Evolutionary conservation across 2,113 vertebrate species (phyloP), one percentile per base, ranked within the genome.

Genomic region (Leptocoma aspasia): DNA sequence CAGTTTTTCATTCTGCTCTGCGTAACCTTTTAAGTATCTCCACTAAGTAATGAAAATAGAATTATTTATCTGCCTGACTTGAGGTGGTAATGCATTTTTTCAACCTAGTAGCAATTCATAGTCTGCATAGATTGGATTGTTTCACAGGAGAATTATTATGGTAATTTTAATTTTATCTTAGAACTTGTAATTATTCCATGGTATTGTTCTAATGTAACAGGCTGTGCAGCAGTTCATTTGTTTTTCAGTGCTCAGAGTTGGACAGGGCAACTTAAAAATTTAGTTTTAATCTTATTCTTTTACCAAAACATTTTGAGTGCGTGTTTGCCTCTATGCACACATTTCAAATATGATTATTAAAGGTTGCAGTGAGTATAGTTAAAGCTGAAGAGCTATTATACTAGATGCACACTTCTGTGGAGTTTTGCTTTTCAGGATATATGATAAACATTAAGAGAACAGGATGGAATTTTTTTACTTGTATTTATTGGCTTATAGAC

Each of bases 101-200:
- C 63, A 66, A 73, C 47, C 56, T 96, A 60, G 52, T 49, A 73
- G 45, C 91, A 85, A 77, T 96, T 90, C 61, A 6, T 92, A 92
- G 60, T 75, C 71, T 85, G 66, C 89, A 80, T 59, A 92, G 64
- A 64, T 96, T 93, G 26, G 82, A 96, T 96, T 97, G 88, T 96
- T 97, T 96, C 94, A 86, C 92, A 82, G 90, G 68, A 90, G 44
- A 97, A 95, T 97, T 94, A 95, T 92, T 96, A 94, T 94, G 90
- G 90, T 97, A 95, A 95, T 97, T 96, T 97, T 95, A 96, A 97
- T 96, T 97, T 94, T 94, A 69, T 73, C 59, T 85, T 60, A 73
- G 56, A 91, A 86, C 86, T 89, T 94, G 89, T 93, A 97, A 95
- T 97, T 96, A 92, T 90, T 95, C 23, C 33, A 26, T 14, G n/a